Percentiles rank a stretch among this genome's conserved stretches.
Conservation (phyloP, 2,888 invertebrate genomes). For the Xestia xanthographa region DNA sequence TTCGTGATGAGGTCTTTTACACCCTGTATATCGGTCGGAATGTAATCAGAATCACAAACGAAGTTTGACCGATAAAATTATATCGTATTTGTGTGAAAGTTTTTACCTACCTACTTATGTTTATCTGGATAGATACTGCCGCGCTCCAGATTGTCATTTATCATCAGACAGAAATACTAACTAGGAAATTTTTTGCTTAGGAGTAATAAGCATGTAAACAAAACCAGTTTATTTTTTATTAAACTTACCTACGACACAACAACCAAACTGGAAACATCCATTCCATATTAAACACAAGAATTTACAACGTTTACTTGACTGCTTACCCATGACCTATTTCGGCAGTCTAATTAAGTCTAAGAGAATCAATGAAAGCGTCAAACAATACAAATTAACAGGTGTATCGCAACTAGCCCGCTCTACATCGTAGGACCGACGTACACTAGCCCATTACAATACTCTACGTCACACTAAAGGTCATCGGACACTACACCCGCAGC, state of each 20-base stretch:
- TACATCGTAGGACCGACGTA: constrained; percentile 32
- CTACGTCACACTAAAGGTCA: constrained; percentile 78
- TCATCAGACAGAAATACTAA: neutral
- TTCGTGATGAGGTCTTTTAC: no score
- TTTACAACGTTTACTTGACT: neutral
- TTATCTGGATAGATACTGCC: constrained; percentile 2
- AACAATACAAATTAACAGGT: constrained; percentile 42
- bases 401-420: constrained; percentile 34
- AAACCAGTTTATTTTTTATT: neutral
- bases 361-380: constrained; percentile 18
- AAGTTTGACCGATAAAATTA: constrained; percentile 31
- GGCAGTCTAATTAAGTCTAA: constrained; percentile 19
- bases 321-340: constrained; percentile 24
- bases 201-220: neutral
- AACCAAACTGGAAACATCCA: neutral
- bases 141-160: neutral
- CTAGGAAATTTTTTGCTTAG: constrained; percentile 1
- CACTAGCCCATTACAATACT: constrained; percentile 65
- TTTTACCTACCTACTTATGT: neutral
- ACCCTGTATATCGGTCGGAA: constrained; percentile 6
- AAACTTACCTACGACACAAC: neutral
- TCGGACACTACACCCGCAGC: constrained; percentile 74
- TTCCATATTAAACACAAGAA: neutral
- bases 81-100: constrained; percentile 15
- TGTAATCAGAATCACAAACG: constrained; percentile 4